Conservation (phyloP, 2,888 invertebrate species). For the Toxonevra muliebris region DNA sequence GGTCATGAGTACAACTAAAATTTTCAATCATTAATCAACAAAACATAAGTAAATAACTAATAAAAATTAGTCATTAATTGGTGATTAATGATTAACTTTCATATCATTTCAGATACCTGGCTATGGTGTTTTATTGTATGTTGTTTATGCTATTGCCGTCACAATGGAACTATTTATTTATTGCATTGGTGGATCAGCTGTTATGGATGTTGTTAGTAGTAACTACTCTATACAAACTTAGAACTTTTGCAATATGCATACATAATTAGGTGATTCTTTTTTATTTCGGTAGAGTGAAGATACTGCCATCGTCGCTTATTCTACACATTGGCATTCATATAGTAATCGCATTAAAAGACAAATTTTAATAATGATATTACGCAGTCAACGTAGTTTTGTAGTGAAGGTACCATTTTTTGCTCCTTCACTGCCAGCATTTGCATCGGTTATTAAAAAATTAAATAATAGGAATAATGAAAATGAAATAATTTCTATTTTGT, state of each 20-base stretch:
- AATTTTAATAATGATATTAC: conserved; percentile 47
- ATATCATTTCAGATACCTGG: conserved; percentile 49
- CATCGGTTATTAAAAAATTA: conserved; percentile 42
- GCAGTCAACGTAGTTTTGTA: conserved; percentile 46
- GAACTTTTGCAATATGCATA: too few relatives aligned
- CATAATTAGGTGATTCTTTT: too few relatives aligned
- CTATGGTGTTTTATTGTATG: conserved; percentile 52
- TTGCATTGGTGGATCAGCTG: conserved; percentile 53
- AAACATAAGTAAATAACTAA: too few relatives aligned
- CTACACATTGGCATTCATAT: conserved; percentile 50
- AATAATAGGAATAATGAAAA: background rate
- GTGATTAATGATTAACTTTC: background rate
- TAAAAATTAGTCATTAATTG: too few relatives aligned
- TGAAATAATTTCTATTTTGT: background rate
- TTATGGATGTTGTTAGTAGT: conserved; percentile 51
- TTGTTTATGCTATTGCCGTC: conserved; percentile 52
- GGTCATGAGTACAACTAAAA: too few relatives aligned
- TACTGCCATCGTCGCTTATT: conserved; percentile 44
- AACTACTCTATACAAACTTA: too few relatives aligned
- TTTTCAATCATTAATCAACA: too few relatives aligned
- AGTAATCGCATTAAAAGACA: conserved; percentile 48
- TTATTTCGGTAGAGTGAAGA: conserved; percentile 41
- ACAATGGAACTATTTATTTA: conserved; percentile 50
- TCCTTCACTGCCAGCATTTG: conserved; percentile 49
- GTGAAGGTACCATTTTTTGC: conserved; percentile 54